Evolutionary conservation across 2,113 vertebrate genomes (phyloP), one percentile per base, ranked within the genome.

Genomic region (Apteryx owenii): DNA sequence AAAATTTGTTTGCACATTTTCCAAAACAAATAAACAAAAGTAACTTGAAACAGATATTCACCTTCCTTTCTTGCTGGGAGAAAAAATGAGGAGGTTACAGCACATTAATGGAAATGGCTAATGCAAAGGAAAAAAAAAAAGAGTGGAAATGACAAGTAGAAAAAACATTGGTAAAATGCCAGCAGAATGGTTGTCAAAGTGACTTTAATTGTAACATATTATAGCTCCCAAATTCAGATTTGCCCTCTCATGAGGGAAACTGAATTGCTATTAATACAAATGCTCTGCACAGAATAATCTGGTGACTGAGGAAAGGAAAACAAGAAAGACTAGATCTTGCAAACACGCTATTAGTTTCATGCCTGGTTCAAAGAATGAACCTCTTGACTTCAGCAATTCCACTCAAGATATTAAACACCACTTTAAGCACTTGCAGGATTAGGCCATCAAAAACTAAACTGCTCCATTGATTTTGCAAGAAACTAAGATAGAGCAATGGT

Each of bases 111-210:
- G 62, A 92, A 95, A 95, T 71, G 46, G 25, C 8, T 60, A 53
- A 93, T 36, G 78, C 31, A 54, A 5, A 75, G 51, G 36, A 38
- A 38, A 38, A 64, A 87, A 95, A 92, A 81, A 72, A 66, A 10
- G 3, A 71, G 11, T 64, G 75, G 38, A 95, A 88, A 89, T 12
- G 51, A 60, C 9, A 93, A 93, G 92, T 60, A 51, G 75, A 95
- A 93, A 93, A 90, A 64, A 93, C 44, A 66, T 93, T 61, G 29
- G 50, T 28, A 92, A 82, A 87, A 86, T 72, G 46, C 48, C 81
- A 93, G 86, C 80, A 91, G 85, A 91, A 86, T 77, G 68, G 70
- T 20, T 96, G 77, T 94, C 62, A 89, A 72, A 94, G 44, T 81
- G 60, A 90, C 48, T 79, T 89, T 66, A 88, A 94, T 36, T 70